Evolutionary conservation across 2,888 invertebrate species (phyloP).

Genomic region (Drosophila lutescens): DNA sequence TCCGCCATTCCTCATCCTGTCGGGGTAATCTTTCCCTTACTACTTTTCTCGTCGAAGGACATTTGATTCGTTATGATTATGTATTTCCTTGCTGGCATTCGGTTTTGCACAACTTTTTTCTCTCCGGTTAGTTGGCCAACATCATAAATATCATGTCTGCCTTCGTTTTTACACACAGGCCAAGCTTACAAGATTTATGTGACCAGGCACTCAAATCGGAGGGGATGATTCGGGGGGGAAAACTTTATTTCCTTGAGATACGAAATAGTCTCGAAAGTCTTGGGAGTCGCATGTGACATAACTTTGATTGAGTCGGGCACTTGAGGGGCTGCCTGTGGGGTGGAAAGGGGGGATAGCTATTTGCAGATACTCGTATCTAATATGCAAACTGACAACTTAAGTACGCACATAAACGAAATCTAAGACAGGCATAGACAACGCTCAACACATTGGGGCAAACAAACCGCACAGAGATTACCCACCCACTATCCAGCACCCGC

Average conservation of each 20-base stretch:
- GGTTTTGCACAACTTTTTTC: conserved; percentile 19
- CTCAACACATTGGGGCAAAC: conserved; percentile 35
- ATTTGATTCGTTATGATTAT: conserved; percentile 60
- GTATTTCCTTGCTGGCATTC: conserved; percentile 39
- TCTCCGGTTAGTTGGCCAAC: conserved; percentile 42
- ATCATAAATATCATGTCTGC: conserved; percentile 69
- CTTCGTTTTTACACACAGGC: conserved; percentile 37
- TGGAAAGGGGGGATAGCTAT: conserved; percentile 17
- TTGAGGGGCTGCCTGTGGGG: background rate
- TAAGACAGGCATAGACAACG: conserved; percentile 56
- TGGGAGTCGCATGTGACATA: conserved; percentile 57
- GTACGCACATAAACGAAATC: conserved; percentile 64
- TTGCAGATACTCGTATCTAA: conserved; percentile 53
- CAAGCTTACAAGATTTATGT: conserved; percentile 56
- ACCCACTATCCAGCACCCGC: conserved; percentile 8
- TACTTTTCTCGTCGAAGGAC: conserved; percentile 42
- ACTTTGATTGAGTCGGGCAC: conserved; percentile 66
- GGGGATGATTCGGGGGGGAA: conserved; percentile 17
- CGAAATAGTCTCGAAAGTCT: conserved; percentile 15
- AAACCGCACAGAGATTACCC: conserved; percentile 31
- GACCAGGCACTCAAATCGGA: conserved; percentile 24
- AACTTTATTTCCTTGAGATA: conserved; percentile 40
- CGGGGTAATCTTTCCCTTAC: conserved; percentile 10
- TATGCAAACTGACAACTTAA: conserved; percentile 77
- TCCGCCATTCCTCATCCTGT: conserved; percentile 42